phyloP scores from a whole-genome alignment of 2,888 invertebrate species.

The Iphiclides podalirius region DNA sequence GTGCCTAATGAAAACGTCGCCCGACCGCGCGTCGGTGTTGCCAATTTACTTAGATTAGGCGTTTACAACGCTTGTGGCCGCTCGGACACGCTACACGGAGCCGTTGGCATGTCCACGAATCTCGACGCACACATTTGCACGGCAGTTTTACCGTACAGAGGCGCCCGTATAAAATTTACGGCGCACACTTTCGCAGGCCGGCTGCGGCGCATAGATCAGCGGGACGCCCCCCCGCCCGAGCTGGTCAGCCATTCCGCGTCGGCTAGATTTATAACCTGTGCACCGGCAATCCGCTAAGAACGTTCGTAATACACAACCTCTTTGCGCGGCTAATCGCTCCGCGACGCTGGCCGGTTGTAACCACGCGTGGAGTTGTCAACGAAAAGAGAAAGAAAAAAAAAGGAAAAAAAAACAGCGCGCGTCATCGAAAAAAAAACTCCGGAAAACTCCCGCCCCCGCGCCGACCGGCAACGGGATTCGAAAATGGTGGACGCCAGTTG shows the following conservation, averaged over 20 bases:
- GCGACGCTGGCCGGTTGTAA: slow-evolving; percentile 8
- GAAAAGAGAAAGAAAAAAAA: slow-evolving; percentile 11
- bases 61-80: slow-evolving; percentile 46
- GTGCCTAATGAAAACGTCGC: slow-evolving; percentile 51
- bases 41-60: slow-evolving; percentile 70
- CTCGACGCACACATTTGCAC: slow-evolving; percentile 64
- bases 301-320: slow-evolving; percentile 25
- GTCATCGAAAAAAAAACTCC: slow-evolving; percentile 13
- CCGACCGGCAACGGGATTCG: slow-evolving; percentile 12
- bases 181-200: slow-evolving; percentile 74
- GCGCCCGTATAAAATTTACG: slow-evolving; percentile 77
- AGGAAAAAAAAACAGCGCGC: not conserved
- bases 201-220: slow-evolving; percentile 63
- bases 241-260: slow-evolving; percentile 78
- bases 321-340: slow-evolving; percentile 9
- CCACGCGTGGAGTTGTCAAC: not conserved
- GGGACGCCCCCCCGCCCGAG: slow-evolving; percentile 58
- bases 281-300: slow-evolving; percentile 69
- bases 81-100: slow-evolving; percentile 13
- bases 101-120: slow-evolving; percentile 69
- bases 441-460: slow-evolving; percentile 13
- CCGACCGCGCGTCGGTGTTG: slow-evolving; percentile 47
- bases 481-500: slow-evolving; percentile 24
- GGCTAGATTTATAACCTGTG: slow-evolving; percentile 77
- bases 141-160: slow-evolving; percentile 75